Conservation (phyloP, 2,888 invertebrate species). For the Melinopterus prodromus region DNA sequence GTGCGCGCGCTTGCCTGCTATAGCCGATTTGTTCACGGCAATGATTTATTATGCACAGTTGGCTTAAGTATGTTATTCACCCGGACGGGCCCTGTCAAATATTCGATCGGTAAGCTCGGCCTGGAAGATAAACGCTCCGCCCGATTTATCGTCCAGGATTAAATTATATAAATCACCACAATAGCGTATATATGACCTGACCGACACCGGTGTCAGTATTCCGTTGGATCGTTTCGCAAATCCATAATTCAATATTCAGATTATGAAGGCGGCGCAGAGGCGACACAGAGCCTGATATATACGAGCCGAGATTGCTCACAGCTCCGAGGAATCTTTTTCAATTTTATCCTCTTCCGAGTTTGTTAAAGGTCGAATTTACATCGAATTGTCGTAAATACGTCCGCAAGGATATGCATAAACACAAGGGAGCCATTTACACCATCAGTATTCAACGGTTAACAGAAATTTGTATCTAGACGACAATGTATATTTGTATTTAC, state of each 20-base stretch:
- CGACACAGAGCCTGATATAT: conserved; percentile 22
- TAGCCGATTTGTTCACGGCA: conserved; percentile 21
- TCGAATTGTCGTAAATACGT: conserved; percentile 7
- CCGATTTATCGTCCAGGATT: conserved; percentile 25
- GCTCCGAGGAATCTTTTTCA: conserved; percentile 22
- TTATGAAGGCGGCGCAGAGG: conserved; percentile 25
- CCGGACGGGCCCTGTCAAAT: conserved; percentile 24
- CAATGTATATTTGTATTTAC: neutral
- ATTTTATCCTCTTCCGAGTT: conserved; percentile 18
- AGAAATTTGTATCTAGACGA: conserved; percentile 5
- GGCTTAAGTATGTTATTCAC: conserved; percentile 25
- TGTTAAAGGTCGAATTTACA: conserved; percentile 25
- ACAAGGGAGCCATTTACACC: neutral
- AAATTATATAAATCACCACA: conserved; percentile 27
- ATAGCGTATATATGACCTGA: conserved; percentile 26
- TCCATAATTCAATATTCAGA: conserved; percentile 27
- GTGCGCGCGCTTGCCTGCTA: conserved; percentile 15
- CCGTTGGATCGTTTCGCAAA: conserved; percentile 25
- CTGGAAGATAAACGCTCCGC: conserved; percentile 23
- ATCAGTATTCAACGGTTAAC: neutral
- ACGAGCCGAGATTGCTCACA: conserved; percentile 19
- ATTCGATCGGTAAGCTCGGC: conserved; percentile 23
- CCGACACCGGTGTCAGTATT: conserved; percentile 26
- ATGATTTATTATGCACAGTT: conserved; percentile 26
- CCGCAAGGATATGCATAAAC: neutral